Percentiles rank a stretch among this genome's conserved stretches.
Evolutionary conservation across 2,113 vertebrate species (phyloP).

Genomic region (Nerophis ophidion): DNA sequence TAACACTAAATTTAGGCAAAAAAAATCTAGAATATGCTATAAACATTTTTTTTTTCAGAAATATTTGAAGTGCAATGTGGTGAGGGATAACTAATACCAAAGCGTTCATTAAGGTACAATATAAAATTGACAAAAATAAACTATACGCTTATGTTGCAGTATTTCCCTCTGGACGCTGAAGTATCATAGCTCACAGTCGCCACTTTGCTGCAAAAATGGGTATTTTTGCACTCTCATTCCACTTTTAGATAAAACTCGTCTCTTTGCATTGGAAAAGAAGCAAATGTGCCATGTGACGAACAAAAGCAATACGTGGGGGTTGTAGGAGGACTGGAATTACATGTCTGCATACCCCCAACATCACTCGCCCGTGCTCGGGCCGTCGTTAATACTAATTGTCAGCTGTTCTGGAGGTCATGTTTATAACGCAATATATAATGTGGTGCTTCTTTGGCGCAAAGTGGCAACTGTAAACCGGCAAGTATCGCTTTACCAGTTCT

Average conservation of each 20-base stretch:
- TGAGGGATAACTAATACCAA: too few species aligned
- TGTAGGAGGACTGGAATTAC: background rate
- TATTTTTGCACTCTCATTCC: background rate
- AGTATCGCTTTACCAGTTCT: conserved; percentile 58
- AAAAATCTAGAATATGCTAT: too few species aligned
- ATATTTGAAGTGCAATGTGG: too few species aligned
- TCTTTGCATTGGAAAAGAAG: conserved; percentile 18
- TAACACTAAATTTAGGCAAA: too few species aligned
- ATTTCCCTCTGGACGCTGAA: background rate
- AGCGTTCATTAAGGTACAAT: too few species aligned
- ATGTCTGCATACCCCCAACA: conserved; percentile 32
- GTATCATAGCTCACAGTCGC: background rate
- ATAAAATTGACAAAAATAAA: too few species aligned
- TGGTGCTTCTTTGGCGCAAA: conserved; percentile 58
- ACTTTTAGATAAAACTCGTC: background rate
- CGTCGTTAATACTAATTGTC: conserved; percentile 64
- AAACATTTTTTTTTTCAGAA: too few species aligned
- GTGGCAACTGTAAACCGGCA: conserved; percentile 68
- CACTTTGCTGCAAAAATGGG: background rate
- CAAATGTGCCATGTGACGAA: background rate
- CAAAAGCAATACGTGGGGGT: background rate
- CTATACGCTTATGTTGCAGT: too few species aligned
- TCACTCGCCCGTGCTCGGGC: conserved; percentile 68
- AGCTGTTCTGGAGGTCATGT: conserved; percentile 39
- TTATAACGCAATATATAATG: conserved; percentile 65